phyloP scores from a whole-genome alignment of 2,888 invertebrate genomes.

The Resseliella maxima region DNA sequence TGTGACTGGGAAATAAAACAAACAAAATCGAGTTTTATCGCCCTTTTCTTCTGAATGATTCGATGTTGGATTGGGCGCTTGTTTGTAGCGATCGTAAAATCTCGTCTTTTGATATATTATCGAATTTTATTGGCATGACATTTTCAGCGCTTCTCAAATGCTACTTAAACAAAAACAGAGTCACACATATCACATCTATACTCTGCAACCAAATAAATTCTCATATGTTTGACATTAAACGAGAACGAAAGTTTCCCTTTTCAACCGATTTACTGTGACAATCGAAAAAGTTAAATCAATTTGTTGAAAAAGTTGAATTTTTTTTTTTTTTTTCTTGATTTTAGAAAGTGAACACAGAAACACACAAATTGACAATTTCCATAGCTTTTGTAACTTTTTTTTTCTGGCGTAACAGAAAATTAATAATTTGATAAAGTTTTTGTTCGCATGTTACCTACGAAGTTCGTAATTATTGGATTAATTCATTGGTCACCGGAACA shows the following conservation, averaged over 20 bases:
- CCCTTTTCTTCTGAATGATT: not conserved
- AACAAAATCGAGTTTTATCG: constrained; percentile 34
- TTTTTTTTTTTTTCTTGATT: not conserved
- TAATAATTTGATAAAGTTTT: constrained; percentile 15
- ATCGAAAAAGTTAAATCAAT: constrained; percentile 38
- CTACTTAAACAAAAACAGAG: not conserved
- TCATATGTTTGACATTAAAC: no score
- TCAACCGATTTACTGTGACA: not conserved
- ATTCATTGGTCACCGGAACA: not conserved
- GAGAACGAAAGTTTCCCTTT: no score
- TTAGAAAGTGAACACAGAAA: not conserved
- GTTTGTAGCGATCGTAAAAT: not conserved
- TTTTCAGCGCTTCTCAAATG: not conserved
- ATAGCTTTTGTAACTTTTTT: not conserved
- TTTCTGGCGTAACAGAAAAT: not conserved
- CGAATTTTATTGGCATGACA: constrained; percentile 10
- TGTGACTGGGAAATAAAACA: constrained; percentile 4
- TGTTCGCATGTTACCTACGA: not conserved
- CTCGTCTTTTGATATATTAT: constrained; percentile 22
- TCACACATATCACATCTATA: not conserved
- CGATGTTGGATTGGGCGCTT: not conserved
- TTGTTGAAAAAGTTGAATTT: not conserved
- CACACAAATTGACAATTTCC: not conserved
- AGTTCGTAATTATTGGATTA: not conserved
- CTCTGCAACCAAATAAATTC: not conserved